phyloP scores from a whole-genome alignment of 1,140 invertebrate genomes.

The Littorina saxatilis region DNA sequence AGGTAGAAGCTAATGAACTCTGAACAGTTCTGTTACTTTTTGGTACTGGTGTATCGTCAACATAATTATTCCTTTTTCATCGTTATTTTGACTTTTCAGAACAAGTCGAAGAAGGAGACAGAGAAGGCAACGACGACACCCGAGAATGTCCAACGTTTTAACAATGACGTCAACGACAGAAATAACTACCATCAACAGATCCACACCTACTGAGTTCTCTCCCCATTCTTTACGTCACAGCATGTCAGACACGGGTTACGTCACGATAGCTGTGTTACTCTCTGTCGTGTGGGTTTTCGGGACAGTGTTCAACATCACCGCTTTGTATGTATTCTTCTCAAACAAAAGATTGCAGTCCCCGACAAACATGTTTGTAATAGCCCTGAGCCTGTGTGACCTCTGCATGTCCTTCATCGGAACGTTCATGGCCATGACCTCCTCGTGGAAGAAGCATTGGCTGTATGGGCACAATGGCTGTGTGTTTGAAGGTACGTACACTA shows the following conservation, averaged over 20 bases:
- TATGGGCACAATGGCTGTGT: too few species aligned
- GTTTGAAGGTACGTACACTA: too few species aligned
- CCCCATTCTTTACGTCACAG: too few species aligned
- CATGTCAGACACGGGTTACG: slow-evolving; percentile 29
- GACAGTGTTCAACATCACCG: slow-evolving; percentile 40
- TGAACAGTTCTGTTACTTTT: too few species aligned
- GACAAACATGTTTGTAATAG: slow-evolving; percentile 62
- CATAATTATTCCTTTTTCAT: too few species aligned
- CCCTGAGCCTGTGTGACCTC: slow-evolving; percentile 54
- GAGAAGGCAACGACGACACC: neutral
- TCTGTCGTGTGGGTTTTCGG: slow-evolving; percentile 42
- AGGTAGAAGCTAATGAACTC: too few species aligned
- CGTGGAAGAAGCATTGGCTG: too few species aligned
- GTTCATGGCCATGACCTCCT: too few species aligned
- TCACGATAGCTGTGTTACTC: slow-evolving; percentile 37
- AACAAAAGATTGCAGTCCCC: slow-evolving; percentile 59
- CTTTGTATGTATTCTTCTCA: slow-evolving; percentile 51
- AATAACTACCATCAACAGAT: too few species aligned
- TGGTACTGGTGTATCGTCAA: too few species aligned
- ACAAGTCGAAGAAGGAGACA: neutral
- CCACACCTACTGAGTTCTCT: too few species aligned
- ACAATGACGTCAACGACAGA: neutral
- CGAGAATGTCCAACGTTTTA: neutral
- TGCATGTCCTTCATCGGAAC: too few species aligned
- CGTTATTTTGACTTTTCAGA: neutral